Evolutionary conservation across 2,888 invertebrate species (phyloP).

Genomic region (Agrochola lychnidis): DNA sequence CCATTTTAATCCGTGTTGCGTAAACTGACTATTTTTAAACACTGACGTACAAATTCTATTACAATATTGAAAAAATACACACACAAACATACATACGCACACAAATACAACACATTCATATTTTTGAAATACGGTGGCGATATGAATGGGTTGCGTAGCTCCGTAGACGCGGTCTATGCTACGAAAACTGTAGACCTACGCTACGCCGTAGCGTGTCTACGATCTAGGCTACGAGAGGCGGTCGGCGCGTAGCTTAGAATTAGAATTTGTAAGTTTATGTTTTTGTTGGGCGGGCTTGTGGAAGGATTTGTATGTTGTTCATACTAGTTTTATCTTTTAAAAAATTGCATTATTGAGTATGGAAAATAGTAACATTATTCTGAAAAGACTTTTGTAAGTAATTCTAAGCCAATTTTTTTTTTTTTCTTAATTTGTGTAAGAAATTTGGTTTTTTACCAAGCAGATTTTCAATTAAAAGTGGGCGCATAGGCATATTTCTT

Average conservation of each 20-base stretch:
- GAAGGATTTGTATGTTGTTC: background rate
- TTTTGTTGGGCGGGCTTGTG: background rate
- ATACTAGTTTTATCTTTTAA: background rate
- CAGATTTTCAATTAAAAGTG: background rate
- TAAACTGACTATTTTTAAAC: constrained; percentile 52
- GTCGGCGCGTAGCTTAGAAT: constrained; percentile 45
- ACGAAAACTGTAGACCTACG: constrained; percentile 71
- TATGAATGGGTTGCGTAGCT: constrained; percentile 63
- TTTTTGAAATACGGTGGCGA: constrained; percentile 34
- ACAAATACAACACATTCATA: constrained; percentile 31
- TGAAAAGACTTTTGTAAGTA: background rate
- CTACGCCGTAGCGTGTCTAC: constrained; percentile 75
- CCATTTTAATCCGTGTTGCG: constrained; percentile 53
- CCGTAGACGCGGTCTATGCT: constrained; percentile 71
- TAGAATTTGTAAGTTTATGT: background rate
- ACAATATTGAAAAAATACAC: constrained; percentile 49
- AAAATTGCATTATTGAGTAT: background rate
- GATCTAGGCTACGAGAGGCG: constrained; percentile 62
- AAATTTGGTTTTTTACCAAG: too few relatives aligned
- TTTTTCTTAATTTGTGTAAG: too few relatives aligned
- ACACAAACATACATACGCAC: background rate
- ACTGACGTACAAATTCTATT: constrained; percentile 65
- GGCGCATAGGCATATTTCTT: too few relatives aligned
- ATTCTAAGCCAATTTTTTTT: background rate
- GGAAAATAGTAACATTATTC: background rate